phyloP scores from a whole-genome alignment of 2,797 vertebrate species.

The Ctenochaetus hawaiiensis region DNA sequence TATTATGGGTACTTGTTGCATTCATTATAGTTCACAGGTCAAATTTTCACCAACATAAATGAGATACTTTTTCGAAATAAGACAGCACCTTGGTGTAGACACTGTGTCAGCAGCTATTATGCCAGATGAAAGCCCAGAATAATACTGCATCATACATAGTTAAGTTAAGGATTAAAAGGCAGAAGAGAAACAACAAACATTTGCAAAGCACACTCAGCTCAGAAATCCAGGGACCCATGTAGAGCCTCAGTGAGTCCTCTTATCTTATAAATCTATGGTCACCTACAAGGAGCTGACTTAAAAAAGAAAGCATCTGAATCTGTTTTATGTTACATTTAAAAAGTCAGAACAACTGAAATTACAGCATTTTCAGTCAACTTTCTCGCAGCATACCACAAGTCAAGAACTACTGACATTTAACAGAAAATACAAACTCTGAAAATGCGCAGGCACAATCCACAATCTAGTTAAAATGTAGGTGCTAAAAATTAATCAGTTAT shows the following conservation, averaged over 20 bases:
- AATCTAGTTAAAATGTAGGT: background rate
- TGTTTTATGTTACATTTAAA: too few relatives aligned
- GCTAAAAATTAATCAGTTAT: too few relatives aligned
- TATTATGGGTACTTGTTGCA: background rate
- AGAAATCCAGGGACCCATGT: background rate
- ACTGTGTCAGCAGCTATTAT: conserved; percentile 9
- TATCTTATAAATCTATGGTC: too few relatives aligned
- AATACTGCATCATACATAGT: background rate
- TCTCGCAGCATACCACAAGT: too few relatives aligned
- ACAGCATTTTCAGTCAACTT: background rate
- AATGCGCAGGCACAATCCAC: background rate
- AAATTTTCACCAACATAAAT: background rate
- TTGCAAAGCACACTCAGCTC: background rate
- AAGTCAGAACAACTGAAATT: background rate
- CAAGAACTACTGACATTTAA: background rate
- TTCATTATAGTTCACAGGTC: conserved; percentile 17
- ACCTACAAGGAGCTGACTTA: background rate
- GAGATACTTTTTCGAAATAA: background rate
- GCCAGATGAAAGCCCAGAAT: conserved; percentile 26
- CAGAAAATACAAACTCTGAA: background rate
- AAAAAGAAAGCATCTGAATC: background rate
- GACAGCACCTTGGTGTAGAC: background rate
- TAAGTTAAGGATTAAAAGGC: background rate
- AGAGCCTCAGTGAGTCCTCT: background rate
- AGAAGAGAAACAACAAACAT: background rate